Evolutionary conservation across 2,113 vertebrate species (phyloP).

Genomic region (Mirza zaza): DNA sequence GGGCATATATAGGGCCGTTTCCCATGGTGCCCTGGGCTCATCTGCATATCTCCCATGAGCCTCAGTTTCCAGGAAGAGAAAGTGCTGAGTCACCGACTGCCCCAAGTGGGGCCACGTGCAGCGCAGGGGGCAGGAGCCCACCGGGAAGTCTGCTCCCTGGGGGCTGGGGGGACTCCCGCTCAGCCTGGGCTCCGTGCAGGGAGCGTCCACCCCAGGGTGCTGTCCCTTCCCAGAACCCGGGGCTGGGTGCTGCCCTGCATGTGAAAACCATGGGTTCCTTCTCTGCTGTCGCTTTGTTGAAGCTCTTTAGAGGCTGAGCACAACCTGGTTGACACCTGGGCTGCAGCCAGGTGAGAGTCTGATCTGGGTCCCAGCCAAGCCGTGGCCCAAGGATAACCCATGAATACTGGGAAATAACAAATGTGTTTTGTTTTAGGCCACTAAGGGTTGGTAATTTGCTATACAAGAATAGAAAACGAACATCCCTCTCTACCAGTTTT

Average conservation of each 20-base stretch:
- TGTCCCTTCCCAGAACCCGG: neutral
- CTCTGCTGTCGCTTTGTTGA: neutral
- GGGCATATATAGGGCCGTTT: neutral
- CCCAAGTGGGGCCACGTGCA: neutral
- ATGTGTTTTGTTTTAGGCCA: neutral
- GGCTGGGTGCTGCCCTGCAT: neutral
- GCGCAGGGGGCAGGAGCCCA: neutral
- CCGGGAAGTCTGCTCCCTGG: neutral
- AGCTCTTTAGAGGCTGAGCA: neutral
- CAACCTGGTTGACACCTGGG: too few relatives aligned
- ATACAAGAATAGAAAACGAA: too few relatives aligned
- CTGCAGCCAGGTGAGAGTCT: too few relatives aligned
- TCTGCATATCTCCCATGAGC: constrained; percentile 50
- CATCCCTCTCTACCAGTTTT: fast-evolving
- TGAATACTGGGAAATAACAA: neutral
- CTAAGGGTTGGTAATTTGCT: too few relatives aligned
- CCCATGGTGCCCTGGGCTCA: neutral
- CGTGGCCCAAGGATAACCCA: too few relatives aligned
- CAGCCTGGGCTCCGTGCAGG: neutral
- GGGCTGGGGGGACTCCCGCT: neutral
- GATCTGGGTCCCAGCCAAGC: too few relatives aligned
- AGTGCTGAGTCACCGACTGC: neutral
- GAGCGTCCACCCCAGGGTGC: neutral
- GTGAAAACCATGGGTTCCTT: neutral
- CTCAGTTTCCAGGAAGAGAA: neutral